Conservation (phyloP, 2,797 vertebrate genomes). For the Cuniculus paca region DNA sequence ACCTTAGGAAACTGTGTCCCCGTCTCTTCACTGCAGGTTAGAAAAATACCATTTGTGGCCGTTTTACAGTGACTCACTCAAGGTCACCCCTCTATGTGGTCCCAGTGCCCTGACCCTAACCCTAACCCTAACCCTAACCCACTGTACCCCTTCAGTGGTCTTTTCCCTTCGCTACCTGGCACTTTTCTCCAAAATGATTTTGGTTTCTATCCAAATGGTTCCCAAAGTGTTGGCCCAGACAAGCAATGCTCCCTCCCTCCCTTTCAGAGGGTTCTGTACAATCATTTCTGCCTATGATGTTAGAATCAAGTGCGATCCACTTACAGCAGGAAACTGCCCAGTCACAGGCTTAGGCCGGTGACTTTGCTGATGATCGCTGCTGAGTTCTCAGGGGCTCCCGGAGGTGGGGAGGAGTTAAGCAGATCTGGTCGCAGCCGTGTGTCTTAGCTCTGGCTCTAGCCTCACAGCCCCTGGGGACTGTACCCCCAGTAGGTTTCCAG, state of each 20-base stretch:
- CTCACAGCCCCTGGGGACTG: not conserved
- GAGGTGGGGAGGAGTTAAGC: rapidly evolving
- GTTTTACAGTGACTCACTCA: not conserved
- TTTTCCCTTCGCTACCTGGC: not conserved
- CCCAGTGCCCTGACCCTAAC: not conserved
- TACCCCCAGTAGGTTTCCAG: not conserved
- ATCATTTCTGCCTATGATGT: not conserved
- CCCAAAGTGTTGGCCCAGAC: not conserved
- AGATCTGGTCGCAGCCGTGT: not conserved
- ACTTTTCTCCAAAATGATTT: not conserved
- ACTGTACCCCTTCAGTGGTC: rapidly evolving
- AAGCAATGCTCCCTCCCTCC: not conserved
- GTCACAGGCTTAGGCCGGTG: not conserved
- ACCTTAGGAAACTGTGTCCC: not conserved
- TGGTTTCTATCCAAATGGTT: not conserved
- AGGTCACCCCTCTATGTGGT: not conserved
- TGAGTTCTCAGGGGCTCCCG: not conserved
- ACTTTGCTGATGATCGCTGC: not conserved
- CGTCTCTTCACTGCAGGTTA: not conserved
- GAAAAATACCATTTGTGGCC: not conserved
- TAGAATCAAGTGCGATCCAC: not conserved
- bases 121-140: not conserved
- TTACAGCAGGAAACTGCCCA: not conserved
- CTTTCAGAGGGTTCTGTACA: not conserved
- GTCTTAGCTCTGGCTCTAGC: not conserved